These are phyloP conservation scores for Tragopan temminckii DNA, from an alignment of 2,797 vertebrate species.

Conservation along the genomic window DNA sequence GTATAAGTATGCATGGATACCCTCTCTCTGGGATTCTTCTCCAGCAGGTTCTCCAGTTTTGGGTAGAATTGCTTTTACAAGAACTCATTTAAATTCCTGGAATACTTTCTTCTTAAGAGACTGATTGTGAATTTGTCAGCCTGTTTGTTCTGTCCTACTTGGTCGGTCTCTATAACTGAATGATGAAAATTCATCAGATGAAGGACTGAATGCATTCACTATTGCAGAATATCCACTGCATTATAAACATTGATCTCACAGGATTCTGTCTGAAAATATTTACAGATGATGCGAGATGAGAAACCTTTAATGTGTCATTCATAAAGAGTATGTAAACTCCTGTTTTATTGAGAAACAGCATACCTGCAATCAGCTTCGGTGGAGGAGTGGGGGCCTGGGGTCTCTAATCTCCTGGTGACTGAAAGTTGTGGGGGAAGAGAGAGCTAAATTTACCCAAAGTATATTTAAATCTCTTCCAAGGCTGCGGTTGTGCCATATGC, in stretches of 20 bases:
- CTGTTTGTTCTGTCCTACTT: not conserved
- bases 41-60: not conserved
- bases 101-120: not conserved
- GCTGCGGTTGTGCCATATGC: constrained; percentile 17
- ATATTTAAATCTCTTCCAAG: not conserved
- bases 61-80: not conserved
- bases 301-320: not conserved
- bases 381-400: not conserved
- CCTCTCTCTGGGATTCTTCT: not conserved
- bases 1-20: not conserved
- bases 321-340: not conserved
- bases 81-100: not conserved
- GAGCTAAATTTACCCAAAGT: constrained; percentile 23
- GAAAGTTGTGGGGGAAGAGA: constrained; percentile 17
- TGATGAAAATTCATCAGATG: not conserved
- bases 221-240: not conserved
- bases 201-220: not conserved
- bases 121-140: not conserved
- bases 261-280: not conserved
- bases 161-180: not conserved
- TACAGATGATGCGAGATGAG: not conserved
- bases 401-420: constrained; percentile 15
- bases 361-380: not conserved
- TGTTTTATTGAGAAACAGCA: not conserved
- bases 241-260: not conserved